Percentiles rank a stretch among this genome's conserved stretches.
Evolutionary conservation across 2,113 vertebrate genomes (phyloP).

Genomic region (Hemiscyllium ocellatum): DNA sequence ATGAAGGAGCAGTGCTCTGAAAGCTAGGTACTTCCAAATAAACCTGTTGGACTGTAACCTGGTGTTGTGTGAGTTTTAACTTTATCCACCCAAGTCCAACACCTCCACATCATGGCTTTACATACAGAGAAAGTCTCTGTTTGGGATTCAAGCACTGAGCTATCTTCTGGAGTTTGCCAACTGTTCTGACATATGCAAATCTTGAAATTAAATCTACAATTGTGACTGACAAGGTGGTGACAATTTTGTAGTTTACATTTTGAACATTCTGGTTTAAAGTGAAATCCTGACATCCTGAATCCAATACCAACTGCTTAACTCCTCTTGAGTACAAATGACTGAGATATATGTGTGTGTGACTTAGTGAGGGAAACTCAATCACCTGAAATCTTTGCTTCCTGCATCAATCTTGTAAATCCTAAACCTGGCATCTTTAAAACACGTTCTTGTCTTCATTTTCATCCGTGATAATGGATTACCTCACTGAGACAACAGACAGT

Average conservation of each 20-base stretch:
- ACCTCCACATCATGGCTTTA: no score
- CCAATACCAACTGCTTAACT: background rate
- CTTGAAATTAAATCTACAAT: background rate
- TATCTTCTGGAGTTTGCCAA: background rate
- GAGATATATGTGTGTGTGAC: background rate
- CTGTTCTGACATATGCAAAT: background rate
- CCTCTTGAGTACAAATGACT: background rate
- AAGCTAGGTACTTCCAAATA: no score
- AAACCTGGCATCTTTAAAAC: background rate
- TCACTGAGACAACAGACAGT: background rate
- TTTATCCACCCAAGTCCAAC: no score
- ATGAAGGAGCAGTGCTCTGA: no score
- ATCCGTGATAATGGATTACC: background rate
- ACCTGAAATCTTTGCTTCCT: background rate
- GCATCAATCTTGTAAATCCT: background rate
- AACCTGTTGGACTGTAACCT: no score
- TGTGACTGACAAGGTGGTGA: background rate
- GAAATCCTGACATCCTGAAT: background rate
- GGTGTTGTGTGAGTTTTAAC: no score
- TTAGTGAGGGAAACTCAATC: background rate
- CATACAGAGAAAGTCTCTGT: background rate
- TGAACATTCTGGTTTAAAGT: background rate
- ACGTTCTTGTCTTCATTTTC: background rate
- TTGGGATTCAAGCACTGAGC: background rate
- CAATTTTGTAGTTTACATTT: background rate